A percentile compares a stretch with the other conserved stretches of the same genome.
Conservation (phyloP, 2,113 vertebrate genomes). For the Reinhardtius hippoglossoides region DNA sequence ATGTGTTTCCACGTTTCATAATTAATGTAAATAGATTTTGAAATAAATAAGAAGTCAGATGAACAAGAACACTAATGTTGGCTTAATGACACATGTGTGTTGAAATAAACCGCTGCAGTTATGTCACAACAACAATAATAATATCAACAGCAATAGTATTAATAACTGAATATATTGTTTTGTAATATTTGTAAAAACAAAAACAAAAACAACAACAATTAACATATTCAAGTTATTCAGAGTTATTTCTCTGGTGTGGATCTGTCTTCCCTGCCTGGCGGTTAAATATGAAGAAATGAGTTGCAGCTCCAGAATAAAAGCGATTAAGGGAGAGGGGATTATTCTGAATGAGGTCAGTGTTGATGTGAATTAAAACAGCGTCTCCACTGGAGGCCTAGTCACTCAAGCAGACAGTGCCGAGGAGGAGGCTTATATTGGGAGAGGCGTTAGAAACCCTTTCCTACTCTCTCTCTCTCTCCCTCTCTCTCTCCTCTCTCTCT, state of each 20-base stretch:
- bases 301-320: conserved; percentile 73
- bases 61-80: too few relatives aligned
- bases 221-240: conserved; percentile 36
- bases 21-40: neutral
- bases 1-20: neutral
- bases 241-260: conserved; percentile 44
- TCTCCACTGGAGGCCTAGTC: conserved; percentile 78
- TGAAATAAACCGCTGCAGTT: neutral
- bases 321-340: conserved; percentile 80
- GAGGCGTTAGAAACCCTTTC: conserved; percentile 73
- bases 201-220: neutral
- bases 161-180: neutral
- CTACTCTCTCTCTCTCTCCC: conserved; percentile 46
- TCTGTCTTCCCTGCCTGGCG: conserved; percentile 48
- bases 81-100: neutral
- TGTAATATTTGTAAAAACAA: neutral
- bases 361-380: conserved; percentile 80
- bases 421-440: conserved; percentile 72
- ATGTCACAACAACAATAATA: neutral
- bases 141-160: neutral
- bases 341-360: conserved; percentile 81
- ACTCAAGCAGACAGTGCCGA: conserved; percentile 72
- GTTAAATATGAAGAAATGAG: conserved; percentile 73
- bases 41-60: neutral
- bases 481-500: conserved; percentile 19